These are phyloP conservation scores for Coregonus suidteri DNA, from an alignment of 2,797 vertebrate species.

Conservation along the genomic window DNA sequence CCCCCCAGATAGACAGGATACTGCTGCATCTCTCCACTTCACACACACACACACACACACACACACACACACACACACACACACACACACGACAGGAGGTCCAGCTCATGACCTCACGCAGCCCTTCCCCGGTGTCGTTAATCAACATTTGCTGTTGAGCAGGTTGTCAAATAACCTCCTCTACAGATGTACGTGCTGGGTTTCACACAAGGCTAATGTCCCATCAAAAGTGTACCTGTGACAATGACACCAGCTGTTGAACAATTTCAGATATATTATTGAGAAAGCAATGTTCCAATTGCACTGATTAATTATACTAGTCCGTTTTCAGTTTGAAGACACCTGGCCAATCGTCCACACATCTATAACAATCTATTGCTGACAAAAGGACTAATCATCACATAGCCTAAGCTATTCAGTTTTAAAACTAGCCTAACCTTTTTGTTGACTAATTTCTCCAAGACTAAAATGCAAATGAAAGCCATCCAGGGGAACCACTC, in stretches of 20 bases:
- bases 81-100: not conserved
- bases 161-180: not conserved
- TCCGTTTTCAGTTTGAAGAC: slow-evolving; percentile 36
- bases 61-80: slow-evolving; percentile 3
- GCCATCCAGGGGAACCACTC: not conserved
- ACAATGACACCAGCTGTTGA: slow-evolving; percentile 25
- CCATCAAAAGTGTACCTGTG: not conserved
- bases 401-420: not conserved
- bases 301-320: not conserved
- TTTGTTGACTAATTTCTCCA: not conserved
- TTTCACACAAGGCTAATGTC: not conserved
- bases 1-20: slow-evolving; percentile 21
- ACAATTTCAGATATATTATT: not conserved
- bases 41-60: not conserved
- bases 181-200: not conserved
- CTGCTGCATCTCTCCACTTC: slow-evolving; percentile 23
- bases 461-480: not conserved
- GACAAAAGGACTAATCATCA: not conserved
- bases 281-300: not conserved
- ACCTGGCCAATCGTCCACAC: not conserved
- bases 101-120: slow-evolving; percentile 1
- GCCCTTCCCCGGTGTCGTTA: not conserved
- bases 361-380: not conserved
- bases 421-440: not conserved
- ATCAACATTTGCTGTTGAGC: slow-evolving; percentile 4